These are phyloP conservation scores for Patella caerulea DNA, from an alignment of 2,888 invertebrate species.

Conservation along the genomic window DNA sequence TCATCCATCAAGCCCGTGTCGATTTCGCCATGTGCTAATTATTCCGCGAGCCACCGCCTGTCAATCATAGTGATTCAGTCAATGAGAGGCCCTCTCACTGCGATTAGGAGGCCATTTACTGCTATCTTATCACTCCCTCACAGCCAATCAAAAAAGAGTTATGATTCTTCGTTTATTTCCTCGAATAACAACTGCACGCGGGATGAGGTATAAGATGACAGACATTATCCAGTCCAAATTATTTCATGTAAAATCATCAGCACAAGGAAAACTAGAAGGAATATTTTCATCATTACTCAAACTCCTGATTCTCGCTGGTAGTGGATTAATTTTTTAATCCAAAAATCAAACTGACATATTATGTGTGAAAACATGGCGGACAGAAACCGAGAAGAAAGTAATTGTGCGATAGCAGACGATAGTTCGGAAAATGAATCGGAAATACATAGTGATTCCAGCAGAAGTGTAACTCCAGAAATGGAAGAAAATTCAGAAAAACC, in stretches of 20 bases:
- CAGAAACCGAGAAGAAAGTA: neutral
- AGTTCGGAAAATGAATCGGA: constrained; percentile 6
- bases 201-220: constrained; percentile 10
- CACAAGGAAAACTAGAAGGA: neutral
- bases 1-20: constrained; percentile 2
- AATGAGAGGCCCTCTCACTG: neutral
- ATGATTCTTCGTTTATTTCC: neutral
- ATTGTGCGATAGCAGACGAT: neutral
- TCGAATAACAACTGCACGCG: constrained; percentile 7
- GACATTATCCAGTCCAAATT: neutral
- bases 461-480: constrained; percentile 3
- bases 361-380: neutral
- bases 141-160: constrained; percentile 8
- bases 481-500: neutral
- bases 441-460: constrained; percentile 3
- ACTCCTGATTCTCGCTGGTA: too few species aligned
- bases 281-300: too few species aligned
- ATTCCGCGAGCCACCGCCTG: neutral
- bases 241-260: constrained; percentile 1
- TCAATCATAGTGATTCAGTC: constrained; percentile 5
- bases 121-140: constrained; percentile 1
- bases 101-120: constrained; percentile 5
- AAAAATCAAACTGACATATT: too few species aligned
- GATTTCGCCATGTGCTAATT: constrained; percentile 8
- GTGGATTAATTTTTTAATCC: too few species aligned